Percentiles rank a stretch among this genome's conserved stretches.
Evolutionary conservation across 2,797 vertebrate species (phyloP).

Genomic region (Tragelaphus oryx): DNA sequence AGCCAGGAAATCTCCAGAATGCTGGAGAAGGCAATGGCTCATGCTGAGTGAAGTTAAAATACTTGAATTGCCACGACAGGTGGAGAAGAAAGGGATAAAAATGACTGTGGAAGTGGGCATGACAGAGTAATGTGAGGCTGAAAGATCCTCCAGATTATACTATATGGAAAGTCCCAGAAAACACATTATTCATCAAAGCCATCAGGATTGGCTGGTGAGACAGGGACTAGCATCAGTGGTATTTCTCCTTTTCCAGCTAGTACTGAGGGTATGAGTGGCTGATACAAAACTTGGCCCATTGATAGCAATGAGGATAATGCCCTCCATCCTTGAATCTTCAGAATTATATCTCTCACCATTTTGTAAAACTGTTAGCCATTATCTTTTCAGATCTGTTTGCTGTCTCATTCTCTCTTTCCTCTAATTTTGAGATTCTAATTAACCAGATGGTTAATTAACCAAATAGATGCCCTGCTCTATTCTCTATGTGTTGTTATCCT

Average conservation of each 20-base stretch:
- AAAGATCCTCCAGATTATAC: background rate
- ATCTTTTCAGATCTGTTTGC: background rate
- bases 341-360: background rate
- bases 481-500: background rate
- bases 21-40: background rate
- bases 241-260: background rate
- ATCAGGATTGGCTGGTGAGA: background rate
- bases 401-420: background rate
- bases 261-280: background rate
- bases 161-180: background rate
- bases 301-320: background rate
- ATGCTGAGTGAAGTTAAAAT: background rate
- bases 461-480: background rate
- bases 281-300: background rate
- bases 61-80: background rate
- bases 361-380: background rate
- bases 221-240: background rate
- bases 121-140: background rate
- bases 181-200: background rate
- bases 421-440: background rate
- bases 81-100: background rate
- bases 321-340: background rate
- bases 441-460: background rate
- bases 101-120: background rate
- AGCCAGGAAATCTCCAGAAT: background rate